A percentile compares a stretch with the other conserved stretches of the same genome.
Evolutionary conservation across 2,113 vertebrate species (phyloP).

Genomic region (Pseudopodoces humilis): DNA sequence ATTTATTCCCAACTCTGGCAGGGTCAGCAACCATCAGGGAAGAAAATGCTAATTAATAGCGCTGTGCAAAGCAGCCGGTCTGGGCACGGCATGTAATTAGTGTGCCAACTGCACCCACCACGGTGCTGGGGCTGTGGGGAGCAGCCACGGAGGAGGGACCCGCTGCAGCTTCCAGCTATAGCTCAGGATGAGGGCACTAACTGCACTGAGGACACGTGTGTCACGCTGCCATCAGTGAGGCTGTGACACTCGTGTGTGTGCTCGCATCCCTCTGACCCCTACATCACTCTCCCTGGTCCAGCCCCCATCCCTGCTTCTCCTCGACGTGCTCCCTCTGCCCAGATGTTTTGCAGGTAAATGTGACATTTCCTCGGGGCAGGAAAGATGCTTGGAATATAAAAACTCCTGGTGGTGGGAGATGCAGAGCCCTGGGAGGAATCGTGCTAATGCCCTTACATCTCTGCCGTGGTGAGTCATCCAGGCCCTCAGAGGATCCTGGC

Average conservation of each 20-base stretch:
- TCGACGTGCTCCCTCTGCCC: background rate
- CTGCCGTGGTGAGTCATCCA: constrained; percentile 25
- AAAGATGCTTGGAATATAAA: background rate
- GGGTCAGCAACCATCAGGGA: background rate
- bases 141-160: background rate
- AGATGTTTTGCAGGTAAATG: fast-evolving
- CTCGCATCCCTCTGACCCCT: fast-evolving
- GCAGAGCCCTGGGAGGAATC: background rate
- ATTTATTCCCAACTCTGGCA: background rate
- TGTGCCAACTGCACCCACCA: background rate
- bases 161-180: fast-evolving
- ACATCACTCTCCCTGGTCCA: background rate
- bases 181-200: no score
- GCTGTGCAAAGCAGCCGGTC: background rate
- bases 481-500: background rate
- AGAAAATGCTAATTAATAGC: constrained; percentile 10
- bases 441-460: background rate
- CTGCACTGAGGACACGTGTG: fast-evolving
- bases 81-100: background rate
- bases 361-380: background rate
- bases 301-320: background rate
- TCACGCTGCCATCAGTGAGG: fast-evolving
- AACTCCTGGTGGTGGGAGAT: background rate
- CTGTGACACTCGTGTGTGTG: fast-evolving
- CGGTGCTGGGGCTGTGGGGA: background rate